These are phyloP conservation scores for Congeria kusceri DNA, from an alignment of 2,888 invertebrate species.

Conservation along the genomic window DNA sequence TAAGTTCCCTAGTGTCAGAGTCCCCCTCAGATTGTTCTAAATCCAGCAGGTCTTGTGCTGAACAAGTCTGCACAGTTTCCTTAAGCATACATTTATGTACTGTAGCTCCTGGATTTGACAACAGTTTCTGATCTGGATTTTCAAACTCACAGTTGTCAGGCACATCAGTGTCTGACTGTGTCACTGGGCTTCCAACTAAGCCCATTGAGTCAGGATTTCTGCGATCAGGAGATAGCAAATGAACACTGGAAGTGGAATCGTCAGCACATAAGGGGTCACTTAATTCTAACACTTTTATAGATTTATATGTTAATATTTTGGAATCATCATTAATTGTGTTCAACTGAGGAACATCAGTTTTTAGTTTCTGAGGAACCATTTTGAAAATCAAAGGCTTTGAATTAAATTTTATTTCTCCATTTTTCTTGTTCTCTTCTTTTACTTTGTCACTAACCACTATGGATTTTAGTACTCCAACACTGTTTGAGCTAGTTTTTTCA, in stretches of 20 bases:
- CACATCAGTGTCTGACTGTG: constrained; percentile 10
- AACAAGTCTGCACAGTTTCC: neutral
- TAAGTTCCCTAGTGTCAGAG: constrained; percentile 32
- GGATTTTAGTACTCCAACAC: constrained; percentile 31
- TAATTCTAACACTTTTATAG: constrained; percentile 44
- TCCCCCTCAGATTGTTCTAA: constrained; percentile 12
- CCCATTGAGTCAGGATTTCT: constrained; percentile 62
- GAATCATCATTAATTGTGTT: constrained; percentile 13
- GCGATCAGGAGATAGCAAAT: constrained; percentile 58
- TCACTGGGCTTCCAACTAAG: constrained; percentile 53
- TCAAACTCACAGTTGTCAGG: neutral
- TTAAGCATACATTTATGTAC: neutral
- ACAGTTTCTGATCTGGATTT: neutral
- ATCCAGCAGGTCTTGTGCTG: neutral
- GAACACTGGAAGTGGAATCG: constrained; percentile 44
- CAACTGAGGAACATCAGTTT: constrained; percentile 37
- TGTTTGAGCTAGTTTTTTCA: constrained; percentile 5
- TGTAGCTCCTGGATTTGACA: neutral
- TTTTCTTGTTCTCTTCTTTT: constrained; percentile 8
- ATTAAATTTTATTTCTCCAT: constrained; percentile 12
- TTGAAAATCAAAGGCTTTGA: constrained; percentile 29
- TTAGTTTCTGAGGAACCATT: constrained; percentile 18
- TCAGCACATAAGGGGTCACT: constrained; percentile 42
- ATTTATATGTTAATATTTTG: constrained; percentile 26
- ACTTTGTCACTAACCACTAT: constrained; percentile 14